phyloP scores from a whole-genome alignment of 2,797 vertebrate genomes.

The Hydrocynus forskahlii region DNA sequence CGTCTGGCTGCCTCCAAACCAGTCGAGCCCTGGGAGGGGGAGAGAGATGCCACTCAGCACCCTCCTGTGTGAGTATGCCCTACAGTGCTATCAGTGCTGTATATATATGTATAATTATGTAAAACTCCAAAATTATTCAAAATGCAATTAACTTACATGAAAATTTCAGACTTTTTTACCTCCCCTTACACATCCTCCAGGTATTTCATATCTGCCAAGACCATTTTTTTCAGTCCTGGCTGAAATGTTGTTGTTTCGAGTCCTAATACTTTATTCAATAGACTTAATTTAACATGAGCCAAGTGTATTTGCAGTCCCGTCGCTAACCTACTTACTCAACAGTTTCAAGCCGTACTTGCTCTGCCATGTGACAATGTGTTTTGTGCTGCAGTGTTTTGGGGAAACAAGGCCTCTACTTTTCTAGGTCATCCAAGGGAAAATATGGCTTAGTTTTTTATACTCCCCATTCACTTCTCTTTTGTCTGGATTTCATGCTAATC shows the following conservation, averaged over 20 bases:
- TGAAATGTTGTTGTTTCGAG: background rate
- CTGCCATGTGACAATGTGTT: background rate
- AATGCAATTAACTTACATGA: too few species aligned
- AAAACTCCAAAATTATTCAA: too few species aligned
- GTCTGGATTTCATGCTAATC: background rate
- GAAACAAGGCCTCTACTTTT: constrained; percentile 17
- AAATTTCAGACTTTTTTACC: too few species aligned
- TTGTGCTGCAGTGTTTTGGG: background rate
- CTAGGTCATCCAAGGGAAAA: background rate
- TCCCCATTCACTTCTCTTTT: too few species aligned
- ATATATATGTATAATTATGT: too few species aligned
- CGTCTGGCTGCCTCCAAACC: constrained; percentile 73
- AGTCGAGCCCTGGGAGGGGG: constrained; percentile 69
- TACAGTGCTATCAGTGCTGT: background rate
- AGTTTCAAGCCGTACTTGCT: background rate
- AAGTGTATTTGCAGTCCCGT: background rate
- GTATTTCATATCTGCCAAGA: too few species aligned
- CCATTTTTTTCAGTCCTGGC: background rate
- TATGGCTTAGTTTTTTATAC: background rate
- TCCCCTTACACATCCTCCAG: too few species aligned
- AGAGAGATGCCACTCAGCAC: constrained; percentile 71
- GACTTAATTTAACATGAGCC: background rate
- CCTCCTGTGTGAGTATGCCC: constrained; percentile 68
- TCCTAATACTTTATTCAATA: background rate
- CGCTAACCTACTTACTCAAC: constrained; percentile 1